These are phyloP conservation scores for Phalacrocorax aristotelis DNA, from an alignment of 2,113 vertebrate species.

Conservation along the genomic window DNA sequence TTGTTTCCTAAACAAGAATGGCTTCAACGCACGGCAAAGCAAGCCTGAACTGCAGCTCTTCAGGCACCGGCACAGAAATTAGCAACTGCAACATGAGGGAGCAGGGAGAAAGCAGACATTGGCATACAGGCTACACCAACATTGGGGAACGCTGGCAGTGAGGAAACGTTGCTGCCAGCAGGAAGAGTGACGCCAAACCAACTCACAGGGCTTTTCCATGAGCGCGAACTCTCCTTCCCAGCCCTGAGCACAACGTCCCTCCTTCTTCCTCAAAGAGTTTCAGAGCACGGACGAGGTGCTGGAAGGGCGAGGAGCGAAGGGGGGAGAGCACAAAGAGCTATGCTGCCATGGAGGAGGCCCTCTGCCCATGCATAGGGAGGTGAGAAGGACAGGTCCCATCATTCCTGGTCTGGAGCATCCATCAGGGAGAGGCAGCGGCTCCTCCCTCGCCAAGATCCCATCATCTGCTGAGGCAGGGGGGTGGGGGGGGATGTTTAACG, in stretches of 20 bases:
- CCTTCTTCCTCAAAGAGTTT: neutral
- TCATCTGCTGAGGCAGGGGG: neutral
- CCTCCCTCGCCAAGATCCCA: neutral
- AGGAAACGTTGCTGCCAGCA: conserved; percentile 26
- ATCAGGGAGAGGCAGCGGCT: neutral
- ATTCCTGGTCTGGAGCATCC: neutral
- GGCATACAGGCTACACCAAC: neutral
- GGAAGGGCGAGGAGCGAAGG: neutral
- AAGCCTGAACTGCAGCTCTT: conserved; percentile 24
- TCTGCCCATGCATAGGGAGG: accelerated
- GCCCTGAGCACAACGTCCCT: neutral
- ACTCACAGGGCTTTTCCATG: conserved; percentile 6
- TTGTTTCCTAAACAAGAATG: neutral
- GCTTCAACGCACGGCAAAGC: neutral
- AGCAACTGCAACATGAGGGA: neutral
- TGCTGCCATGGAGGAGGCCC: neutral
- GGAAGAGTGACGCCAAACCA: neutral
- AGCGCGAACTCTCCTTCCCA: neutral
- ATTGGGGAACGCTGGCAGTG: neutral
- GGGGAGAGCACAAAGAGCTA: neutral
- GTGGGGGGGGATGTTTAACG: neutral
- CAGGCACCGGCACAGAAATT: neutral
- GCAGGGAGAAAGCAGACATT: neutral
- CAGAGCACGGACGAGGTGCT: neutral
- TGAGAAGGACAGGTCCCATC: neutral